Evolutionary conservation across 2,113 vertebrate genomes (phyloP).

Genomic region (Tricholaema leucomelas): DNA sequence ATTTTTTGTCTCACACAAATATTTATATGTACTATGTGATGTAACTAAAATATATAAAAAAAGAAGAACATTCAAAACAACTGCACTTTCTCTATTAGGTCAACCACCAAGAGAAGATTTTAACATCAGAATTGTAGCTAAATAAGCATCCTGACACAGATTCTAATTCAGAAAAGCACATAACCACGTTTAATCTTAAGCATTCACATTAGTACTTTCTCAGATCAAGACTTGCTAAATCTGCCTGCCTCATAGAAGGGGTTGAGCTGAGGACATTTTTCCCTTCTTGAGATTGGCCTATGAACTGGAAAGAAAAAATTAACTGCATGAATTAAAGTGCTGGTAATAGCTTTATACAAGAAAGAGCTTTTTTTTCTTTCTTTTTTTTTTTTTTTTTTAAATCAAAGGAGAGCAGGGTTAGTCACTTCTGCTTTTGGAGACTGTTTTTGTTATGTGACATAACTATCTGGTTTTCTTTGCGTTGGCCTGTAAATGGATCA

Average conservation of each 20-base stretch:
- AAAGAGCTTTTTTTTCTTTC: not conserved
- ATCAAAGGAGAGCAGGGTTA: not conserved
- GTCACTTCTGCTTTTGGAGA: not conserved
- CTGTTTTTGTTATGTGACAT: not conserved
- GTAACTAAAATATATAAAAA: not conserved
- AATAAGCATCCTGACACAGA: slow-evolving; percentile 13
- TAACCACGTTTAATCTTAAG: slow-evolving; percentile 12
- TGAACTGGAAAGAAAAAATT: slow-evolving; percentile 9
- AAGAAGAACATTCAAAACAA: not conserved
- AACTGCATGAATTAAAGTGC: not conserved
- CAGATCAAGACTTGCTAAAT: slow-evolving; percentile 23
- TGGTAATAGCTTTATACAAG: not conserved
- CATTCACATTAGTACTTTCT: slow-evolving; percentile 13
- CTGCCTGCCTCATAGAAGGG: not conserved
- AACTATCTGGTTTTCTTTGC: not conserved
- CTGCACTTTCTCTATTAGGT: not conserved
- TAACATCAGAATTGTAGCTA: not conserved
- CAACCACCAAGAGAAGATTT: not conserved
- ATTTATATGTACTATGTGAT: not conserved
- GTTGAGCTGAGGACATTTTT: slow-evolving; percentile 4
- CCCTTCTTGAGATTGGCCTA: not conserved
- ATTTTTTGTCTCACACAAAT: not conserved
- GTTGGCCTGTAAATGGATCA: not conserved
- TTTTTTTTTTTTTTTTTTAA: not conserved
- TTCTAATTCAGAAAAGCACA: not conserved